Evolutionary conservation across 2,113 vertebrate genomes (phyloP).

Genomic region (Psammodynastes pulverulentus): DNA sequence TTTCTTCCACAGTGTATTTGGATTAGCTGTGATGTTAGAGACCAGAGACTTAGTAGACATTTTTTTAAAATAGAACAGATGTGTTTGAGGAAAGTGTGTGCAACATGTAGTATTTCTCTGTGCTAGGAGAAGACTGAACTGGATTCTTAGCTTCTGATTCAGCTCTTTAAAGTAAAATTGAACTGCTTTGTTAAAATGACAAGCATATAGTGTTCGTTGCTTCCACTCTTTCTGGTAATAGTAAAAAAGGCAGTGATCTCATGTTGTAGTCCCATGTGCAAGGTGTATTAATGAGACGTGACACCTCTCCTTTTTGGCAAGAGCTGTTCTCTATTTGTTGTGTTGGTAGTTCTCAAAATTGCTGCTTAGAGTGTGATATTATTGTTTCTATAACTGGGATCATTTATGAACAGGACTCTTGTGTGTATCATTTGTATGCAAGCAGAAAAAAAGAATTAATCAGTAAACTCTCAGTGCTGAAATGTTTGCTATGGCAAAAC

Average conservation of each 20-base stretch:
- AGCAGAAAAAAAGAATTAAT: not conserved
- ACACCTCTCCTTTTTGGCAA: not conserved
- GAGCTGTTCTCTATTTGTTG: not conserved
- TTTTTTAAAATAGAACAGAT: not conserved
- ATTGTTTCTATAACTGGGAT: not conserved
- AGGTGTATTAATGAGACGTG: not conserved
- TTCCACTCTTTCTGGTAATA: not conserved
- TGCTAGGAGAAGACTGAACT: not conserved
- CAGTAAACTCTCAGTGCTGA: not conserved
- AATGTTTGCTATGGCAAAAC: not conserved
- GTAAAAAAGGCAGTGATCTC: not conserved
- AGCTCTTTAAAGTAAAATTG: not conserved
- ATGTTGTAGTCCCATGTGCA: not conserved
- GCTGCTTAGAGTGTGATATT: not conserved
- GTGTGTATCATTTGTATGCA: not conserved
- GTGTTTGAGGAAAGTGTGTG: not conserved
- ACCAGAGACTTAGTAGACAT: not conserved
- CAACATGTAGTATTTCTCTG: not conserved
- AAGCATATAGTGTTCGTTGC: not conserved
- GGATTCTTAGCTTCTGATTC: not conserved
- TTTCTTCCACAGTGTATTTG: not conserved
- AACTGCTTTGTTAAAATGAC: not conserved
- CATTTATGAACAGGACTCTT: not conserved
- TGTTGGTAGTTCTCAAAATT: not conserved
- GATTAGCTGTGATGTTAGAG: not conserved